Evolutionary conservation across 2,113 vertebrate genomes (phyloP).

Genomic region (Pristiophorus japonicus): DNA sequence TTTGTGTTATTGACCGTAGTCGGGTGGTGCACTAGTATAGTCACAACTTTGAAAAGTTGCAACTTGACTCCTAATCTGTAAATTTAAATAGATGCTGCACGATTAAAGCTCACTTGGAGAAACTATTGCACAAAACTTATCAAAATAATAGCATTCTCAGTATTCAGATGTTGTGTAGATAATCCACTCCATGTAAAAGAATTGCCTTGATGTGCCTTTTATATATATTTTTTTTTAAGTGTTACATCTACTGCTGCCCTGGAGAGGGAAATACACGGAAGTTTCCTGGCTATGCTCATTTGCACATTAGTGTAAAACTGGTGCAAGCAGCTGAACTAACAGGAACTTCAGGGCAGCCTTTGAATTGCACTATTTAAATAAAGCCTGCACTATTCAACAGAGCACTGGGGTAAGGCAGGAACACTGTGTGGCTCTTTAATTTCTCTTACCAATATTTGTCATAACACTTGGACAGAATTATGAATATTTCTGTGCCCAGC

Average conservation of each 20-base stretch:
- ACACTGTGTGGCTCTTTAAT: not conserved
- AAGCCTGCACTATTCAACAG: not conserved
- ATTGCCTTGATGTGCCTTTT: not conserved
- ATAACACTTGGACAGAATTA: not conserved
- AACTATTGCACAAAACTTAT: not conserved
- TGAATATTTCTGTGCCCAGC: not conserved
- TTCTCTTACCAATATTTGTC: not conserved
- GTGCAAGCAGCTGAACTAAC: not conserved
- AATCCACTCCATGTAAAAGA: too few relatives aligned
- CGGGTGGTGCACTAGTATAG: not conserved
- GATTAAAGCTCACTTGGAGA: not conserved
- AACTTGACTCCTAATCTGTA: not conserved
- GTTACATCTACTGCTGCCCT: not conserved
- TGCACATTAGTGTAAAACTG: not conserved
- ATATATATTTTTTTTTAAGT: too few relatives aligned
- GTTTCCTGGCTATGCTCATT: not conserved
- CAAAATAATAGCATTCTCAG: not conserved
- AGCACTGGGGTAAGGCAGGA: not conserved
- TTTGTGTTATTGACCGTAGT: not conserved
- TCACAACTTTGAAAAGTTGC: not conserved
- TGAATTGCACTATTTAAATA: not conserved
- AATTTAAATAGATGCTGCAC: not conserved
- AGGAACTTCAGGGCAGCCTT: not conserved
- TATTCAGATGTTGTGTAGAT: too few relatives aligned
- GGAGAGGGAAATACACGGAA: not conserved